Evolutionary conservation across 2,113 vertebrate genomes (phyloP), one percentile per base, ranked within the genome.

Genomic region (Heliornis fulica): DNA sequence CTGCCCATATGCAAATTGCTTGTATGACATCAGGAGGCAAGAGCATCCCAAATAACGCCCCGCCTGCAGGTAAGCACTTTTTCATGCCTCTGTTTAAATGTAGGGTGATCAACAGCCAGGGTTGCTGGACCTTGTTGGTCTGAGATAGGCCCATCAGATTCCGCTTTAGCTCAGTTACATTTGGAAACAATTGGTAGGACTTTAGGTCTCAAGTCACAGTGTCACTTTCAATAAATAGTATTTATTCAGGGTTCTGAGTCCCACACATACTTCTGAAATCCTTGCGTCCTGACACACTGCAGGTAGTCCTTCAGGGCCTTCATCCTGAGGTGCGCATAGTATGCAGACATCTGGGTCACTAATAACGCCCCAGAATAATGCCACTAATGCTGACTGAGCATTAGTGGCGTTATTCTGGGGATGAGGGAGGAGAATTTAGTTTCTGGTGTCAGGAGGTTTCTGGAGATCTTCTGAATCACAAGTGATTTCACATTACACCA

Each of bases 311-410:
- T 86, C 6, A 31, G 18, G 79, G 51, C 13, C 60, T 83, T 78
- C 66, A 45, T 59, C 51, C 43, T 66, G 54, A 61, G 45, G 34
- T 26, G 41, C 13, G 31, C 32, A 81, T 40, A 43, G 15, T 11
- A 5, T 8, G 19, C 60, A 78, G 61, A 56, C 79, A 83, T 12
- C 5, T 38, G 45, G 51, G 57, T 32, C 71, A n/a, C n/a, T n/a
- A n/a, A n/a, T n/a, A n/a, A n/a, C n/a, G n/a, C n/a, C n/a, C n/a
- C n/a, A n/a, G n/a, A n/a, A n/a, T n/a, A n/a, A n/a, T n/a, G n/a
- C n/a, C n/a, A n/a, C n/a, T n/a, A n/a, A 34, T 0, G 1, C 23
- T 86, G 34, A 16, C 15, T 41, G 41, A 63, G 68, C 0, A 0
- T 70, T 54, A 43, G 26, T 19, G 28, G 51, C 1, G 1, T 59